Conservation (phyloP, 2,888 invertebrate genomes). For the Drosophila anomalata region DNA sequence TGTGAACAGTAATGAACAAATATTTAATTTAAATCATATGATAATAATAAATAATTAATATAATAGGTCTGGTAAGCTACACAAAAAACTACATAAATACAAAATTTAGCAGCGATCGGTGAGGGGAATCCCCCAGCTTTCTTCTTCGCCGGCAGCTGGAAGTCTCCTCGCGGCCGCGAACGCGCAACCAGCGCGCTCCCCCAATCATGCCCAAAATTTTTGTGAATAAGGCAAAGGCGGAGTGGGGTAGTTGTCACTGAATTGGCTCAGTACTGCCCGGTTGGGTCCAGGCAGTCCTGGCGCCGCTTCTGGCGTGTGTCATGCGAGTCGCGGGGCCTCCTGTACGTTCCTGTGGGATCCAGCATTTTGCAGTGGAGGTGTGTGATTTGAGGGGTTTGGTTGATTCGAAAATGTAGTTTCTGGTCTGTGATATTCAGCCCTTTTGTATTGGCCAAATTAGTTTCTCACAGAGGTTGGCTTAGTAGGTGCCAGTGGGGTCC, state of each 20-base stretch:
- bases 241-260: constrained; percentile 29
- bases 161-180: constrained; percentile 84
- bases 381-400: constrained; percentile 1
- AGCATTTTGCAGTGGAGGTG: constrained; percentile 64
- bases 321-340: constrained; percentile 76
- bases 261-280: constrained; percentile 81
- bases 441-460: neutral
- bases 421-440: neutral
- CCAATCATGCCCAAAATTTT: constrained; percentile 69
- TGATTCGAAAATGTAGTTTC: neutral
- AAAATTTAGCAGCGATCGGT: constrained; percentile 39
- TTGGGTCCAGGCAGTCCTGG: constrained; percentile 80
- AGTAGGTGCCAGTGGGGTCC: constrained; percentile 84
- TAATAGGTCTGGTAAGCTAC: constrained; percentile 51
- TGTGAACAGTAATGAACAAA: constrained; percentile 65
- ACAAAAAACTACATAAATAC: constrained; percentile 61
- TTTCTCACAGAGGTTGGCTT: constrained; percentile 14
- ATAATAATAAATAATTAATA: constrained; percentile 62
- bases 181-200: constrained; percentile 81
- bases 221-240: constrained; percentile 75
- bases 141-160: constrained; percentile 84
- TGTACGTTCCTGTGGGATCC: constrained; percentile 83
- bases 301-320: constrained; percentile 67
- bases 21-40: constrained; percentile 58
- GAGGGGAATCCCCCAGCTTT: constrained; percentile 63